Evolutionary conservation across 2,888 invertebrate genomes (phyloP), one percentile per base, ranked within the genome.

Genomic region (Dexiosoma caninum): DNA sequence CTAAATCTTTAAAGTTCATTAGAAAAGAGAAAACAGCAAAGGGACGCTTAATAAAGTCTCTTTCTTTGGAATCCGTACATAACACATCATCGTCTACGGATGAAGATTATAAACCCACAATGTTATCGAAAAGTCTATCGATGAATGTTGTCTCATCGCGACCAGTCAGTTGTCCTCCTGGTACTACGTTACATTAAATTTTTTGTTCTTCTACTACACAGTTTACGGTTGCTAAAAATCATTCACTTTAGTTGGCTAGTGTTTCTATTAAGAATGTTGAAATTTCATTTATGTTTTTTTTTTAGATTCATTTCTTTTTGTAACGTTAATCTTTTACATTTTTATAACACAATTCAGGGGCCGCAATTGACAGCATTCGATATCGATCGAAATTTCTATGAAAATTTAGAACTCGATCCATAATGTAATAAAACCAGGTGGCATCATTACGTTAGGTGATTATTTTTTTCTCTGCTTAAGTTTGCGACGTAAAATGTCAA

Each of bases 131-230:
- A 51, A 78, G 16, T 27, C 21, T 60, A 4, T 60, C 70, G 21
- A 74, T 46, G 64, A 67, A 71, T 30, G 44, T 60, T 60, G 53
- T 57, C 16, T 49, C 83, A 44, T 69, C 67, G 40, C 83, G 87
- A 12, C 85, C 86, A 9, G 81, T 86, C 57, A 88, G 87, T 76
- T 88, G 86, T 9, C 87, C 87, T 70, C 87, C 86, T 37, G 81
- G 81, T 81, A 81, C 53, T 64, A 64, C 32, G 16, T 42, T 53
- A n/a, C 16, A 35, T 51, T 21, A 64, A n/a, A n/a, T n/a, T n/a
- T n/a, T n/a, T 44, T 35, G 9, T 53, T 32, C 37, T 21, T 30
- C 14, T 14, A 30, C 10, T 14, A 30, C 27, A 30, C 27, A 51
- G 8, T 14, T 51, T 30, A 14, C 30, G 27, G 9, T 9, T 30